Evolutionary conservation across 1,140 invertebrate genomes (phyloP), one percentile per base, ranked within the genome.

Genomic region (Drosophila albomicans): DNA sequence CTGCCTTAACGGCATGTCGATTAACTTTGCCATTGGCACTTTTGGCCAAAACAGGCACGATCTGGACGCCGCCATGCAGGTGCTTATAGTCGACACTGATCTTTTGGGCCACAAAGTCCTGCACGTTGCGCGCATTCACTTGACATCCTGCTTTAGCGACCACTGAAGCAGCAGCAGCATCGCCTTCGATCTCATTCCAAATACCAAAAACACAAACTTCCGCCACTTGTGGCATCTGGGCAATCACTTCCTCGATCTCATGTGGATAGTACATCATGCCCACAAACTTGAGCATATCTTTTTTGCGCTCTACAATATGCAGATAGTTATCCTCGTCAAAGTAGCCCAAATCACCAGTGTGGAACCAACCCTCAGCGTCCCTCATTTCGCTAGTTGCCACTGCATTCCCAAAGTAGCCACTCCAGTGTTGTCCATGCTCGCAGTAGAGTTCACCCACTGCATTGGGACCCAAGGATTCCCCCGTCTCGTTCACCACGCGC

Each of bases 331-430:
- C 90, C 25, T 94, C 91, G 69, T 96, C 94, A 38, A 94, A 93
- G 63, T 93, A 94, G 13, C 94, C 95, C 56, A 96, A 85, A 79
- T 96, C 96, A 35, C 96, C 96, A 4, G 95, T 96, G 62, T 94
- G 93, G 8, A 95, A 92, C 95, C 95, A 97, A 3, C 96, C 95
- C 11, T 87, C 82, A 1, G 74, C 15, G 43, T 93, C 92, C 4
- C 88, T 81, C 59, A 92, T 79, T 25, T 86, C 84, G 5, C 70
- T 77, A 5, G 92, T 88, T 13, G 81, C 89, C 25, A 58, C 51
- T 0, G 71, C 13, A 61, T 92, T 92, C 5, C 78, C 91, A 69
- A 75, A 91, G 56, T 93, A 93, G 7, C 92, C 92, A 35, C 69
- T 78, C 90, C 92, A 92, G 4, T 59, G 30, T 20, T 91, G 79